Evolutionary conservation across 1,140 invertebrate species (phyloP).

Genomic region (Tenebrio molitor): DNA sequence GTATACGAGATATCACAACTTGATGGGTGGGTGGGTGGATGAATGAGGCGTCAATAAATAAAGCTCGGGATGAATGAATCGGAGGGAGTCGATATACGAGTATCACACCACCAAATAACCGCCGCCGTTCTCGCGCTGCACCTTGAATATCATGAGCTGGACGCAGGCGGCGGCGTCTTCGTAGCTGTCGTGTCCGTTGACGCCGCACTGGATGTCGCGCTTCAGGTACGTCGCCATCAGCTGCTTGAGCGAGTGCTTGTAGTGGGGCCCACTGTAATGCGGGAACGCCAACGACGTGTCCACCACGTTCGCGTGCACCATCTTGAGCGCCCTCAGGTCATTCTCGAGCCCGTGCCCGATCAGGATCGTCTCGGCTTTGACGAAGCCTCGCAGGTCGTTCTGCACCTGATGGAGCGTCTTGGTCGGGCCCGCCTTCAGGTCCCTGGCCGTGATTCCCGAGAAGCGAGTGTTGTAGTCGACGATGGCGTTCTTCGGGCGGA

Average conservation of each 20-base stretch:
- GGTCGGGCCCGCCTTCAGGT: slow-evolving; percentile 71
- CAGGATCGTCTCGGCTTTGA: slow-evolving; percentile 88
- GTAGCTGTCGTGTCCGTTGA: slow-evolving; percentile 85
- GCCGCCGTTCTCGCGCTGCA: slow-evolving; percentile 63
- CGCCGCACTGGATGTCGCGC: slow-evolving; percentile 81
- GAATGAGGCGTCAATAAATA: slow-evolving; percentile 47
- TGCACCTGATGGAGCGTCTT: slow-evolving; percentile 87
- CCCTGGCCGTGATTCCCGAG: slow-evolving; percentile 83
- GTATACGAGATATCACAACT: slow-evolving; percentile 31
- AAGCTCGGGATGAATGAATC: slow-evolving; percentile 18
- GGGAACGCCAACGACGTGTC: slow-evolving; percentile 92
- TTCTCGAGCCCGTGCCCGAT: slow-evolving; percentile 96
- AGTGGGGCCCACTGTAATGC: slow-evolving; percentile 83
- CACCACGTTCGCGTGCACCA: slow-evolving; percentile 88
- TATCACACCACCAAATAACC: slow-evolving; percentile 3
- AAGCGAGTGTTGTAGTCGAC: slow-evolving; percentile 91
- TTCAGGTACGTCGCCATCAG: slow-evolving; percentile 79
- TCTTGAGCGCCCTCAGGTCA: slow-evolving; percentile 87
- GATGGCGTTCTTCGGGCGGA: slow-evolving; percentile 81
- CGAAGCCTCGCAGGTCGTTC: slow-evolving; percentile 82
- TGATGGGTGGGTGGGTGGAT: slow-evolving; percentile 7
- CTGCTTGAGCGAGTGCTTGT: slow-evolving; percentile 82
- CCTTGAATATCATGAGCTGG: slow-evolving; percentile 84
- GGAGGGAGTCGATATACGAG: too few relatives aligned
- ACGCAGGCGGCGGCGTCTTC: slow-evolving; percentile 90